A percentile compares a stretch with the other conserved stretches of the same genome.
Conservation (phyloP, 2,888 invertebrate genomes). For the Charanyca ferruginea region DNA sequence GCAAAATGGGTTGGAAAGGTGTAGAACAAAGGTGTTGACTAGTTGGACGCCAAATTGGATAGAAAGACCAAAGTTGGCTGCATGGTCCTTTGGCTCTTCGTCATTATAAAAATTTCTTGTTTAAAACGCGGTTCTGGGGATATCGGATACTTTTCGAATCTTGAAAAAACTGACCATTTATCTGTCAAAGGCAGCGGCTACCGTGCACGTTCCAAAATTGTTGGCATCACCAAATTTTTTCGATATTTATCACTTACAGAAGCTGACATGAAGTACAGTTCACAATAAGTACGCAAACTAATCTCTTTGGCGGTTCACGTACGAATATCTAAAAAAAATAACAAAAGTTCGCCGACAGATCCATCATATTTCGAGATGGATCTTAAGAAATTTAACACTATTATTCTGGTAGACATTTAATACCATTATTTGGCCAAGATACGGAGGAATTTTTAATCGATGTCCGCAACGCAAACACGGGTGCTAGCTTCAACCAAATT, state of each 20-base stretch:
- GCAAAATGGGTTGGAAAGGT: slow-evolving; percentile 13
- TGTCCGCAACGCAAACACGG: slow-evolving; percentile 88
- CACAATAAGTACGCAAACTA: slow-evolving; percentile 55
- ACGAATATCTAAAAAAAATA: slow-evolving; percentile 64
- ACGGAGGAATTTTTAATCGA: slow-evolving; percentile 76
- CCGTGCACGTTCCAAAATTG: slow-evolving; percentile 26
- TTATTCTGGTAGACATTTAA: slow-evolving; percentile 83
- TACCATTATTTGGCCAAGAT: slow-evolving; percentile 82
- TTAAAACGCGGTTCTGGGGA: neutral
- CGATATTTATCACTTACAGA: slow-evolving; percentile 52
- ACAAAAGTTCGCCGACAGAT: slow-evolving; percentile 84
- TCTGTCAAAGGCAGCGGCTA: slow-evolving; percentile 36
- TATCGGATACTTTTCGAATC: neutral
- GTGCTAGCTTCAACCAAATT: slow-evolving; percentile 80
- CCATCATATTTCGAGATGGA: slow-evolving; percentile 84
- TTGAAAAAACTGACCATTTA: slow-evolving; percentile 7
- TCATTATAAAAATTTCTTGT: neutral
- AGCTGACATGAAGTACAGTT: slow-evolving; percentile 53
- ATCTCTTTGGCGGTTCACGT: slow-evolving; percentile 65
- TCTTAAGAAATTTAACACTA: slow-evolving; percentile 88
- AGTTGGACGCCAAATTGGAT: neutral
- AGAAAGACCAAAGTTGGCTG: neutral
- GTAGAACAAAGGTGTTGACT: neutral
- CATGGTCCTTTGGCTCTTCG: neutral
- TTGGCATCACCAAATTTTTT: slow-evolving; percentile 51